A percentile compares a stretch with the other conserved stretches of the same genome.
Conservation (phyloP, 2,797 vertebrate genomes). For the Melanotaenia parkinsoni region DNA sequence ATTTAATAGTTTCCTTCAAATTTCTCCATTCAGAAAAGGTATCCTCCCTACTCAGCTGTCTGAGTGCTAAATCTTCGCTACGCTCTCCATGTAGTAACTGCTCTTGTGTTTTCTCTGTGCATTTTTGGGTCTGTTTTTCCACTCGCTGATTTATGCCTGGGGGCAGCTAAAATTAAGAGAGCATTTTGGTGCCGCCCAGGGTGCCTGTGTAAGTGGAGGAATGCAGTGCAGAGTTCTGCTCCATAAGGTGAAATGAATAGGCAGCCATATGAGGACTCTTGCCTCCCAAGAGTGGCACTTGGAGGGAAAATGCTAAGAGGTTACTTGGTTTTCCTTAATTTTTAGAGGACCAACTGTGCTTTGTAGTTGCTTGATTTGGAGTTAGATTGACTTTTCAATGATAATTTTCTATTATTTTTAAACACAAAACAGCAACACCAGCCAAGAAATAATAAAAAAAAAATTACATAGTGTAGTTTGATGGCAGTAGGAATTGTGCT, state of each 20-base stretch:
- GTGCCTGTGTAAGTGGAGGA: conserved; percentile 81
- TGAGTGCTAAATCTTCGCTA: conserved; percentile 59
- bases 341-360: conserved; percentile 12
- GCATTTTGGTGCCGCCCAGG: conserved; percentile 82
- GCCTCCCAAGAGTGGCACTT: conserved; percentile 54
- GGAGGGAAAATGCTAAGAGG: conserved; percentile 53
- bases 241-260: conserved; percentile 83
- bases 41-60: conserved; percentile 43
- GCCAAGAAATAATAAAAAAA: conserved; percentile 45
- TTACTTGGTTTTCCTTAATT: conserved; percentile 17
- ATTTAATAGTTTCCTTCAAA: conserved; percentile 10
- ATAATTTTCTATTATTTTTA: conserved; percentile 36
- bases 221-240: conserved; percentile 77
- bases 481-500: conserved; percentile 36
- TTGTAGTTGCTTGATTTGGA: conserved; percentile 14
- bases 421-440: conserved; percentile 38
- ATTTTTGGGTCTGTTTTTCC: conserved; percentile 86
- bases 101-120: conserved; percentile 79
- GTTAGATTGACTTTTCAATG: background rate
- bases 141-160: conserved; percentile 82
- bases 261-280: conserved; percentile 69
- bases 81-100: conserved; percentile 61
- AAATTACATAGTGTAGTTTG: background rate
- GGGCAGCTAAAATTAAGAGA: conserved; percentile 84
- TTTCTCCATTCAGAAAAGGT: conserved; percentile 49